Evolutionary conservation across 2,888 invertebrate genomes (phyloP).

Genomic region (Apocheima hispidaria): DNA sequence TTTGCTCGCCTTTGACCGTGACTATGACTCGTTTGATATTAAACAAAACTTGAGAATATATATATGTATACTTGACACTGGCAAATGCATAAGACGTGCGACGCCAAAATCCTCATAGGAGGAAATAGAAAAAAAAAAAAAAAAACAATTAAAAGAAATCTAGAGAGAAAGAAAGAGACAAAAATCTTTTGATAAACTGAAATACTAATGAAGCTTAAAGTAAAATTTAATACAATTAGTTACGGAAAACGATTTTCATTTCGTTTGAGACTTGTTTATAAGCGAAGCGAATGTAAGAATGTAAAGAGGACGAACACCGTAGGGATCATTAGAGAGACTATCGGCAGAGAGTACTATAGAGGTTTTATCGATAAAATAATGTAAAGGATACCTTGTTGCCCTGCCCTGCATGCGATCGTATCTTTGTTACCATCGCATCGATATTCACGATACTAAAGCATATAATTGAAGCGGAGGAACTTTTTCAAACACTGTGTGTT

Average conservation of each 20-base stretch:
- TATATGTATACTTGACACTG: too few species aligned
- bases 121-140: too few species aligned
- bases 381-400: conserved; percentile 14
- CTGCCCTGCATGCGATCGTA: background rate
- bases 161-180: too few species aligned
- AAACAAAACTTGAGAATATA: too few species aligned
- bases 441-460: conserved; percentile 3
- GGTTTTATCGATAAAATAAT: conserved; percentile 31
- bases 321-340: conserved; percentile 36
- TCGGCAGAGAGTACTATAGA: conserved; percentile 19
- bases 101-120: too few species aligned
- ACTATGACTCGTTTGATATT: too few species aligned
- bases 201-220: background rate
- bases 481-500: background rate
- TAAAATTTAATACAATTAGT: background rate
- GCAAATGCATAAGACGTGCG: too few species aligned
- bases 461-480: background rate
- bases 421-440: conserved; percentile 8
- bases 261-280: background rate
- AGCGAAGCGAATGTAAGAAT: conserved; percentile 1
- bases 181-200: too few species aligned
- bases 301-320: conserved; percentile 16
- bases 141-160: too few species aligned
- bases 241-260: conserved; percentile 3
- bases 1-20: too few species aligned